phyloP scores from a whole-genome alignment of 2,888 invertebrate species.

The Orchesella flavescens region DNA sequence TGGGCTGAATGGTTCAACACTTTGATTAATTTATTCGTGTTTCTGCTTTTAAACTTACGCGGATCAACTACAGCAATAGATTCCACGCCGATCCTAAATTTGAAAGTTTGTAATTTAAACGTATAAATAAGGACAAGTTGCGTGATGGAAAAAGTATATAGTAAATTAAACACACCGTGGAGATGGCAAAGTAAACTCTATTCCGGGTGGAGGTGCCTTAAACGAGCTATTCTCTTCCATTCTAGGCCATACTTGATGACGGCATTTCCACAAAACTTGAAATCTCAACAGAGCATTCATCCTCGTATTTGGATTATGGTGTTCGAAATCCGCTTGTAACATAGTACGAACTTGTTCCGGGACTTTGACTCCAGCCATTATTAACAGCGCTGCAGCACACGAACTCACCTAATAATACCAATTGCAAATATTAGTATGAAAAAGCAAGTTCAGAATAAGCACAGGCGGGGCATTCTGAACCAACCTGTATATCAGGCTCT shows the following conservation, averaged over 20 bases:
- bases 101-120: background rate
- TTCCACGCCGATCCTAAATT: constrained; percentile 91
- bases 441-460: too few species aligned
- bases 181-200: constrained; percentile 98
- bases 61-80: constrained; percentile 96
- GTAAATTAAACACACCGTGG: constrained; percentile 78
- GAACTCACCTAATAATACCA: constrained; percentile 68
- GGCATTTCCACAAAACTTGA: constrained; percentile 78
- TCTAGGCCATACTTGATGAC: constrained; percentile 98
- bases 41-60: constrained; percentile 74
- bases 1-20: too few species aligned
- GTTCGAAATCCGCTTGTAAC: constrained; percentile 90
- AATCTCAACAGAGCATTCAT: constrained; percentile 85
- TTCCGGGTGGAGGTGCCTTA: constrained; percentile 98
- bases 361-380: constrained; percentile 92
- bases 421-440: background rate
- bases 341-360: constrained; percentile 91
- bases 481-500: constrained; percentile 82
- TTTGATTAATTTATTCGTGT: background rate
- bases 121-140: background rate
- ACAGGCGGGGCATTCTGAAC: too few species aligned
- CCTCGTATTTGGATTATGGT: constrained; percentile 86
- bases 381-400: constrained; percentile 87
- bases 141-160: background rate
- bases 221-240: constrained; percentile 98